These are phyloP conservation scores for Thamnophis elegans DNA, from an alignment of 2,797 vertebrate species.

Conservation along the genomic window DNA sequence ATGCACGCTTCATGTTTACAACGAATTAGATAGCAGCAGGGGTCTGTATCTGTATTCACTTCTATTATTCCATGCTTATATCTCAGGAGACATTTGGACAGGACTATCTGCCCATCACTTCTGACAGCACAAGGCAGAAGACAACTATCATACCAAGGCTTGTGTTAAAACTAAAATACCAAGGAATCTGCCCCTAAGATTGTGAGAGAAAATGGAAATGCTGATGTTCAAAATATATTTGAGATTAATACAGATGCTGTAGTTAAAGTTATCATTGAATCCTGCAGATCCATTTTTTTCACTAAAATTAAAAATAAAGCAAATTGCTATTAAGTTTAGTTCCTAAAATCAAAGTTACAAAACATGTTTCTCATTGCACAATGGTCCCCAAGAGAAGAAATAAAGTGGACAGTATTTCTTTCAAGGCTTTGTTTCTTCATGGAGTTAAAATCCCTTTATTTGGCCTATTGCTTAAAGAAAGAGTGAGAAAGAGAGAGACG, in stretches of 20 bases:
- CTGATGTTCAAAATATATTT: neutral
- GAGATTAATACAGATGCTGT: neutral
- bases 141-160: neutral
- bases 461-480: neutral
- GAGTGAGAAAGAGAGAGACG: neutral
- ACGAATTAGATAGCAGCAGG: neutral
- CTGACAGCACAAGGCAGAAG: neutral
- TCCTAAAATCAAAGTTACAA: slow-evolving; percentile 24
- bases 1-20: neutral
- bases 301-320: neutral
- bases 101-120: neutral
- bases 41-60: neutral
- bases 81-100: neutral
- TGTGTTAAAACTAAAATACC: neutral
- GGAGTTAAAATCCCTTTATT: slow-evolving; percentile 8
- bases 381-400: neutral
- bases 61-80: neutral
- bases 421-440: neutral
- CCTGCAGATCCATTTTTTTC: neutral
- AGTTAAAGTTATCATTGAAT: neutral
- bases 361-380: neutral
- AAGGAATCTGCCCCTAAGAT: neutral
- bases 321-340: neutral
- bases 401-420: neutral
- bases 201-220: neutral